These are phyloP conservation scores for Nettapus auritus DNA, from an alignment of 2,113 vertebrate genomes.

Conservation along the genomic window DNA sequence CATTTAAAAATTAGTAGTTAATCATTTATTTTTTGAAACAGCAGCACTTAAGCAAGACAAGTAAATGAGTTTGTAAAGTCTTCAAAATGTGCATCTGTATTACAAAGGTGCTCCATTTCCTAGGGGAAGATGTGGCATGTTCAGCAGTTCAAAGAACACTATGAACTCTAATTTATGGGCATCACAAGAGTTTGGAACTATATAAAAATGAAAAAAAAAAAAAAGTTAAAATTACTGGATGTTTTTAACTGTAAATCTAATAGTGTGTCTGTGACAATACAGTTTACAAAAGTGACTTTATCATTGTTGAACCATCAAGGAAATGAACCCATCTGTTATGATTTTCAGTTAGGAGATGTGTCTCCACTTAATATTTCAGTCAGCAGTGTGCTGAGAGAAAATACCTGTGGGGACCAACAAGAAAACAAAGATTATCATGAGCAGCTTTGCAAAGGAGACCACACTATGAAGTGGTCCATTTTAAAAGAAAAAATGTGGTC, in stretches of 20 bases:
- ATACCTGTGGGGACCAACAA: not conserved
- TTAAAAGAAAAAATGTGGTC: not conserved
- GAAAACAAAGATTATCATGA: not conserved
- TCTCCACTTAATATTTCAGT: not conserved
- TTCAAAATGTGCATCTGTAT: not conserved
- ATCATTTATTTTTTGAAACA: not conserved
- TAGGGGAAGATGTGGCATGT: not conserved
- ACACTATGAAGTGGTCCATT: rapidly evolving
- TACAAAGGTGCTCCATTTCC: not conserved
- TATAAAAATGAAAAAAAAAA: not conserved
- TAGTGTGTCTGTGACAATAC: not conserved
- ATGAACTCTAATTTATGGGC: not conserved
- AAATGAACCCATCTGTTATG: not conserved
- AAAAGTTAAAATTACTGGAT: not conserved
- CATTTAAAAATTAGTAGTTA: slow-evolving; percentile 25
- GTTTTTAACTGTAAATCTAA: not conserved
- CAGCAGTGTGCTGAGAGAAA: rapidly evolving
- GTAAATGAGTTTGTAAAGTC: not conserved
- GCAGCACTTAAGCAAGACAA: not conserved
- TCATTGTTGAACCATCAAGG: not conserved
- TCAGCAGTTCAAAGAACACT: not conserved
- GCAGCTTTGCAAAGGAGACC: not conserved
- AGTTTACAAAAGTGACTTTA: not conserved
- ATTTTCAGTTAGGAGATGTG: rapidly evolving
- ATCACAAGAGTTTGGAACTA: not conserved